These are phyloP conservation scores for Aythya fuligula DNA, from an alignment of 2,797 vertebrate species.

Conservation along the genomic window DNA sequence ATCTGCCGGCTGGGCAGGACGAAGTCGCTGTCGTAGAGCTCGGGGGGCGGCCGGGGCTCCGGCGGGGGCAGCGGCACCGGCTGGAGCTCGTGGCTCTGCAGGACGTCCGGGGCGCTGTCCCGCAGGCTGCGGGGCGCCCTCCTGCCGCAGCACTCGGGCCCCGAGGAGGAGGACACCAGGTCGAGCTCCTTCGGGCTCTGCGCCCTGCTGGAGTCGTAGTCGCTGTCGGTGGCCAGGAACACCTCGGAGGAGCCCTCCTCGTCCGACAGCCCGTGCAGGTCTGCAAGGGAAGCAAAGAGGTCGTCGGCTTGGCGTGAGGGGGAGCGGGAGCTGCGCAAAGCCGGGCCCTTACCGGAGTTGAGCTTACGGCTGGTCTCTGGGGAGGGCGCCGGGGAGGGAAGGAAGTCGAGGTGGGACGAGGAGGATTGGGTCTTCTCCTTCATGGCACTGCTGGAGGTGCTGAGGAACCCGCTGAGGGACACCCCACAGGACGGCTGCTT, in stretches of 20 bases:
- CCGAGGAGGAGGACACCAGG: conserved; percentile 81
- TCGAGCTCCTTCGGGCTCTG: conserved; percentile 91
- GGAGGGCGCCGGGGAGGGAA: conserved; percentile 87
- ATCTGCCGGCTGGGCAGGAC: conserved; percentile 92
- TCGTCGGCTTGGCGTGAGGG: neutral
- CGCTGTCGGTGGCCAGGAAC: conserved; percentile 91
- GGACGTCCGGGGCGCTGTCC: conserved; percentile 83
- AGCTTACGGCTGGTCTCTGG: conserved; percentile 85
- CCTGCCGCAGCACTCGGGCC: conserved; percentile 65
- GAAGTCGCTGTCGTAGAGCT: conserved; percentile 90
- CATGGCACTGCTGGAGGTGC: conserved; percentile 73
- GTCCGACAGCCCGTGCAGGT: conserved; percentile 79
- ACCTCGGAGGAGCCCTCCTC: conserved; percentile 92
- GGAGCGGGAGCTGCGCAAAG: neutral
- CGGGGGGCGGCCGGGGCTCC: conserved; percentile 32
- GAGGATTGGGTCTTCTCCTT: conserved; percentile 81
- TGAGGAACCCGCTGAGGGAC: conserved; percentile 85
- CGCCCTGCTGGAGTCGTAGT: conserved; percentile 90
- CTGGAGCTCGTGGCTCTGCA: conserved; percentile 82
- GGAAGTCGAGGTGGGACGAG: conserved; percentile 86
- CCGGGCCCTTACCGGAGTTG: conserved; percentile 77
- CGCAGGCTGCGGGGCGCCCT: conserved; percentile 65
- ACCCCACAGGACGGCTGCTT: conserved; percentile 89
- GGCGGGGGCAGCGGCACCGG: neutral
- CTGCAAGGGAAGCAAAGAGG: neutral